These are phyloP conservation scores for Sycophila sp. DNA, from an alignment of 1,140 invertebrate genomes.

Conservation along the genomic window DNA sequence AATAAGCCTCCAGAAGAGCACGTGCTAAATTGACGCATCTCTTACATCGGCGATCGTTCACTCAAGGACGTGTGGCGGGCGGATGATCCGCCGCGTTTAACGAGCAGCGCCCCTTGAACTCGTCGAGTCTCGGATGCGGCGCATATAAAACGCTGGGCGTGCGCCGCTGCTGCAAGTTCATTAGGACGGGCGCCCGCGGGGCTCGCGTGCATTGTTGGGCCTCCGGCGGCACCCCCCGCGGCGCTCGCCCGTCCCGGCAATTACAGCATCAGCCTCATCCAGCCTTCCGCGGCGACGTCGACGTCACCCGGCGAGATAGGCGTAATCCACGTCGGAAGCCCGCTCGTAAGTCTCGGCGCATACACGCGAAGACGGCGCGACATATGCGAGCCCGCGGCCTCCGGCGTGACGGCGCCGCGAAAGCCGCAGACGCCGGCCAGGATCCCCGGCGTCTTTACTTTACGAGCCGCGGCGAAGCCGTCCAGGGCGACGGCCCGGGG, in stretches of 20 bases:
- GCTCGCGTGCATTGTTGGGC: not conserved
- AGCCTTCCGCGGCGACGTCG: not conserved
- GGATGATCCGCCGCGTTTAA: too few species aligned
- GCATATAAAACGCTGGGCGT: not conserved
- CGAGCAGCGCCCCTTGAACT: not conserved
- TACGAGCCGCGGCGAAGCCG: conserved; percentile 7
- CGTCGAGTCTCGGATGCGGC: not conserved
- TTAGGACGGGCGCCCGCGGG: conserved; percentile 20
- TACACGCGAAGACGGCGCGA: not conserved
- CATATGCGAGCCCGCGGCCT: not conserved
- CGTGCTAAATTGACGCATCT: too few species aligned
- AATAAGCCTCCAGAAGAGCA: too few species aligned
- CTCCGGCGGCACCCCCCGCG: not conserved
- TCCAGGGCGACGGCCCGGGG: not conserved
- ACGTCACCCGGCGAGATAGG: conserved; percentile 1
- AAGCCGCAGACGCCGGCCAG: not conserved
- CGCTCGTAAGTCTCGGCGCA: conserved; percentile 10
- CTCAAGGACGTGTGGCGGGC: too few species aligned
- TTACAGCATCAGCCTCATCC: not conserved
- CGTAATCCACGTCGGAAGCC: conserved; percentile 33
- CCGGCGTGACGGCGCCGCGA: not conserved
- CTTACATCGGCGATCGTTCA: too few species aligned
- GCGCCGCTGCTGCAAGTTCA: not conserved
- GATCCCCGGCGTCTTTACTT: conserved; percentile 18
- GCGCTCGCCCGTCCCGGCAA: not conserved